Base-by-base conservation (phyloP, 2,113 vertebrate species). In the Phyllostomus discolor region DNA sequence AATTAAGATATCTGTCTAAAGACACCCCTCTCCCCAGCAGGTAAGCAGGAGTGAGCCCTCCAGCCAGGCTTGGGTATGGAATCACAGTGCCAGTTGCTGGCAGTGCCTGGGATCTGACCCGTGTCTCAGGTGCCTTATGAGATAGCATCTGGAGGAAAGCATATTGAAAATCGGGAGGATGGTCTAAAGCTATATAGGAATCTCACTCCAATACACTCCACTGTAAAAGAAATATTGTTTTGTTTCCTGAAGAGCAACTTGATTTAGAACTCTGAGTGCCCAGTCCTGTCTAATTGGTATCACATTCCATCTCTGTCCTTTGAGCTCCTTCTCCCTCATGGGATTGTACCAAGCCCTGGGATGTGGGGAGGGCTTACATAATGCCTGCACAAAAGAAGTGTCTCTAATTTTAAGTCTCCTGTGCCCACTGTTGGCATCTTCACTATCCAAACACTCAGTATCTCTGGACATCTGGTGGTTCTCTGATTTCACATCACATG, bases 171-270 rank as follows among this genome's bases (percentile, higher is more conserved):
- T 26, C 22, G 28, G 46, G 57, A 52, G 5, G 31, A 75, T 50
- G 20, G 14, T 41, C 20, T 64, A 28, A 70, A 16, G 20, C 28
- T 67, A 1, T 15, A 11, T 72, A 28, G 73, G 48, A 75, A 35
- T 26, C 46, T 46, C 38, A 69, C 57, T 35, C 16, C 2, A 41
- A 19, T 19, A 69, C 78, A 38, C 4, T 64, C 26, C 7, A 26
- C 9, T 33, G 17, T 35, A 33, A 72, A 84, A 81, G 80, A 87
- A 94, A 75, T 10, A 48, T 1, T 16, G 17, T 26, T 78, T 75
- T 66, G 80, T 33, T 94, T 83, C 84, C 59, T 70, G 46, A 57
- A 88, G 41, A 80, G 31, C 41, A 46, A 14, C 19, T 81, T 76
- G 67, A 91, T 20, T 33, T 52, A 50, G 41, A n/a, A 48, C 50